Percentiles rank a stretch among this genome's conserved stretches.
These are phyloP conservation scores for Eucidaris tribuloides DNA, from an alignment of 35 echinoderm and acorn worm species.

Conservation along the genomic window DNA sequence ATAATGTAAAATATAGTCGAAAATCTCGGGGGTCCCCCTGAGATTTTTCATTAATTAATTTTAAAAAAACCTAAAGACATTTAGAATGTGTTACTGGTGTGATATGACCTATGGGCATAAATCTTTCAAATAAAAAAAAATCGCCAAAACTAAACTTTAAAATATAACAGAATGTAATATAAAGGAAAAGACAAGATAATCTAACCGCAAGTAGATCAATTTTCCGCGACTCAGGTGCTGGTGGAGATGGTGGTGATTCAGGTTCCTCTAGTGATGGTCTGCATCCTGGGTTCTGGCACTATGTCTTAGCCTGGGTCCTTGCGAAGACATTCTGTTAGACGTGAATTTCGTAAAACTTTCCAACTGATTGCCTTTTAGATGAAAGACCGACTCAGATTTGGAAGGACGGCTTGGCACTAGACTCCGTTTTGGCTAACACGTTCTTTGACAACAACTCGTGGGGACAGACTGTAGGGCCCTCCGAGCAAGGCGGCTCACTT, in stretches of 20 bases:
- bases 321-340: background rate
- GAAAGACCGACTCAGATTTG: constrained; percentile 10
- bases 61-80: too few relatives aligned
- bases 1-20: too few relatives aligned
- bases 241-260: background rate
- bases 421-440: constrained; percentile 2
- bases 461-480: constrained; percentile 2
- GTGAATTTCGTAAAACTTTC: constrained; percentile 2
- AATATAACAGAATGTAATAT: too few relatives aligned
- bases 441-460: background rate
- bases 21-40: too few relatives aligned
- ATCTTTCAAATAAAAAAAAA: too few relatives aligned
- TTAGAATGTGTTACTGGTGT: too few relatives aligned
- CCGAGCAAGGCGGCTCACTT: background rate
- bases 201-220: constrained; percentile 66
- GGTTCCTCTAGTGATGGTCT: constrained; percentile 35
- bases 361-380: background rate
- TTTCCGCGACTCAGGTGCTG: constrained; percentile 2
- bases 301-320: background rate
- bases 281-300: constrained; percentile 1
- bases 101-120: too few relatives aligned
- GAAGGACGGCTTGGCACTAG: background rate
- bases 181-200: too few relatives aligned
- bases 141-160: too few relatives aligned
- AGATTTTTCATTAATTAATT: too few relatives aligned